Percentiles rank a stretch among this genome's conserved stretches.
Conservation (phyloP, 2,113 vertebrate genomes). For the Myodes glareolus region DNA sequence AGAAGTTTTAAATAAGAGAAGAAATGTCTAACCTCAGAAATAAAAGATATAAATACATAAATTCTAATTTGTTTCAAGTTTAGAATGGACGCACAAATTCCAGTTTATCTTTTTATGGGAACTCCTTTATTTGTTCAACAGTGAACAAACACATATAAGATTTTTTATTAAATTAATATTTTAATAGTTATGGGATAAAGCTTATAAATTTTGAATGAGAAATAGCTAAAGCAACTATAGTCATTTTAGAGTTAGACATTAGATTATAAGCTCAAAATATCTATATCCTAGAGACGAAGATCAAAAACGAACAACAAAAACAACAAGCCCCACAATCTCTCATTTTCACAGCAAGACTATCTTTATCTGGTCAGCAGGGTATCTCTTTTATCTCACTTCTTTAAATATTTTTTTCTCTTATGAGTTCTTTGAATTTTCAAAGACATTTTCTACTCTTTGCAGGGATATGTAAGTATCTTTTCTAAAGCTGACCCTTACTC, state of each 20-base stretch:
- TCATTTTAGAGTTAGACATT: background rate
- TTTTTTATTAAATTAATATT: background rate
- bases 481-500: background rate
- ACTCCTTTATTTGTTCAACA: background rate
- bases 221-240: background rate
- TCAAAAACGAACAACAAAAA: conserved; percentile 3
- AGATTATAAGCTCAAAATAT: background rate
- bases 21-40: background rate
- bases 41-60: background rate
- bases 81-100: background rate
- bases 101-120: background rate
- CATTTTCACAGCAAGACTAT: conserved; percentile 55
- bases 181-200: background rate
- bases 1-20: background rate
- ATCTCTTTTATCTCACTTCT: conserved; percentile 51
- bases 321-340: background rate
- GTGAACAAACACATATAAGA: background rate
- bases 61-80: background rate
- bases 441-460: conserved; percentile 43
- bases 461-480: background rate
- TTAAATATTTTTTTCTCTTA: background rate
- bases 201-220: background rate
- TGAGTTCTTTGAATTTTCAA: conserved; percentile 57
- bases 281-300: background rate
- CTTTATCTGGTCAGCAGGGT: background rate